A percentile compares a stretch with the other conserved stretches of the same genome.
These are phyloP conservation scores for Cyclargus thomasi DNA, from an alignment of 1,140 invertebrate species.

Conservation along the genomic window DNA sequence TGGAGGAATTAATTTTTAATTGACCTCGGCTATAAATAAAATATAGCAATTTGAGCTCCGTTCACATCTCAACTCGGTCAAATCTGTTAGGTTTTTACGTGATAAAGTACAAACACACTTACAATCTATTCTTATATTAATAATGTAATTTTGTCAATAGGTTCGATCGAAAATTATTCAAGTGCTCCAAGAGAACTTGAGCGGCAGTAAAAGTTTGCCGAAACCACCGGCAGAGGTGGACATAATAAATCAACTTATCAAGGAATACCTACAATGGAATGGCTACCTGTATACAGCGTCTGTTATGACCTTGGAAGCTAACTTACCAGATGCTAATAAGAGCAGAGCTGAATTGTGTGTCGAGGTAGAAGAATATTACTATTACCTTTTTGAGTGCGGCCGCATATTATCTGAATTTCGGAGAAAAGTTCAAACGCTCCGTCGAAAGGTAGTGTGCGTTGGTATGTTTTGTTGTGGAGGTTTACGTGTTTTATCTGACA, in stretches of 20 bases:
- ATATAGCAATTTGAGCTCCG: background rate
- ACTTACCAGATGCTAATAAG: conserved; percentile 39
- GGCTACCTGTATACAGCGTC: conserved; percentile 75
- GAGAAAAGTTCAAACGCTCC: too few relatives aligned
- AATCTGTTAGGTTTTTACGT: too few relatives aligned
- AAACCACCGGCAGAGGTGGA: conserved; percentile 66
- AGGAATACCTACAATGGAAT: conserved; percentile 76
- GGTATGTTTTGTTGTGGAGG: too few relatives aligned
- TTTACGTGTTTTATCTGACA: too few relatives aligned
- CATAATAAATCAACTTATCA: conserved; percentile 72
- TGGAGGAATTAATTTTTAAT: background rate
- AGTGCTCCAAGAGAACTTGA: conserved; percentile 43
- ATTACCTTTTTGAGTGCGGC: too few relatives aligned
- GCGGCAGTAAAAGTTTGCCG: conserved; percentile 32
- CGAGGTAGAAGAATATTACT: conserved; percentile 22
- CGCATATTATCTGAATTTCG: too few relatives aligned
- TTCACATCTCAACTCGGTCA: background rate
- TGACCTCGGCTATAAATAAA: background rate
- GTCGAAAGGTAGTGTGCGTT: too few relatives aligned
- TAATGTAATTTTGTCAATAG: conserved; percentile 33
- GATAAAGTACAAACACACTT: too few relatives aligned
- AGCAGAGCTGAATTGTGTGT: conserved; percentile 45
- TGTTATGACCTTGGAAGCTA: conserved; percentile 65
- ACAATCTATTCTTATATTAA: too few relatives aligned
- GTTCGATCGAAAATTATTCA: conserved; percentile 58